A percentile compares a stretch with the other conserved stretches of the same genome.
Evolutionary conservation across 1,140 invertebrate genomes (phyloP).

Genomic region (Piezodorus guildinii): DNA sequence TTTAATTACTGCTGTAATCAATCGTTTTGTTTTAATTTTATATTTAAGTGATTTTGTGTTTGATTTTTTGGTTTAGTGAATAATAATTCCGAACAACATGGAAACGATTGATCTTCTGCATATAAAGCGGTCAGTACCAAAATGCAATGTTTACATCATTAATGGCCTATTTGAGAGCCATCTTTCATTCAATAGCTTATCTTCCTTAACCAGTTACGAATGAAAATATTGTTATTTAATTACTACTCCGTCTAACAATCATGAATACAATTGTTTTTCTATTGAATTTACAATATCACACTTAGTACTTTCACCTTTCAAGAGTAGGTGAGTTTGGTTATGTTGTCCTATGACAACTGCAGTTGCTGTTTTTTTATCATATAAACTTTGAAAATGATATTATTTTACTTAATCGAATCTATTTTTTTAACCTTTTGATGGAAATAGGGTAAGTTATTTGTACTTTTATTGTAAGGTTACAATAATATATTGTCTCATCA

Average conservation of each 20-base stretch:
- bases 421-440: too few relatives aligned
- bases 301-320: constrained; percentile 7
- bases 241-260: neutral
- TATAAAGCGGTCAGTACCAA: constrained; percentile 21
- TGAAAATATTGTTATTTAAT: neutral
- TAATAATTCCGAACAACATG: neutral
- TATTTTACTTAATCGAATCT: neutral
- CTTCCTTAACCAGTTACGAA: neutral
- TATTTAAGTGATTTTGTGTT: constrained; percentile 1
- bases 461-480: too few relatives aligned
- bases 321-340: constrained; percentile 15
- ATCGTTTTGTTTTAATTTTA: constrained; percentile 20
- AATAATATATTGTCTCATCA: too few relatives aligned
- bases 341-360: constrained; percentile 13
- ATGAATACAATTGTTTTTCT: neutral
- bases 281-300: neutral
- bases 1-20: constrained; percentile 27
- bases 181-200: constrained; percentile 23
- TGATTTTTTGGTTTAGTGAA: constrained; percentile 3
- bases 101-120: constrained; percentile 12
- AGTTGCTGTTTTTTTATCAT: constrained; percentile 10
- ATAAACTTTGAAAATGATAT: constrained; percentile 7
- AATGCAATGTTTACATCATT: constrained; percentile 38
- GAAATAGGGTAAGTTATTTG: too few relatives aligned
- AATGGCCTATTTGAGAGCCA: constrained; percentile 29